Evolutionary conservation across 1,140 invertebrate species (phyloP), one percentile per base, ranked within the genome.

Genomic region (Vollenhovia emeryi): DNA sequence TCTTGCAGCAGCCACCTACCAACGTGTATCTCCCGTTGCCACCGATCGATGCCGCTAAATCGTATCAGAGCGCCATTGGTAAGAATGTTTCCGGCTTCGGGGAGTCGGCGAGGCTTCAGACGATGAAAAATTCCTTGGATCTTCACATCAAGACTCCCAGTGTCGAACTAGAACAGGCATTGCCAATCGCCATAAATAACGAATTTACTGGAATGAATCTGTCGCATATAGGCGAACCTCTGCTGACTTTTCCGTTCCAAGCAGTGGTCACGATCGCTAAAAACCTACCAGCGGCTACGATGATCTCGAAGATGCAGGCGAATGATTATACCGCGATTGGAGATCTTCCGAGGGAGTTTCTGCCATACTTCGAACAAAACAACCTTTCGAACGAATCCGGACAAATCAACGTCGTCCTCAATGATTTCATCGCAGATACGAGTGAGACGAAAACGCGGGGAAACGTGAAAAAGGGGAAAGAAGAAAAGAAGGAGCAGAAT

Each of bases 241-340:
- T 94, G 7, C 88, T 94, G 1, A 92, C 91, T 0, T 89, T 95
- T 33, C 94, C 94, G 0, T 95, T 95, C 59, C 92, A 94, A 69
- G 94, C 94, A 1, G 84, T 91, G 15, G 93, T 94, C 15, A 94
- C 93, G 0, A 93, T 95, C 13, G 92, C 91, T 0, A 84, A 90
- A 40, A 90, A 93, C 8, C 78, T 73, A 8, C 9, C 86, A 0
- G 2, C 9, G 1, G 79, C 87, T n/a, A 36, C 71, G 11, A 86
- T 76, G 9, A n/a, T n/a, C n/a, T n/a, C n/a, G n/a, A 21, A 18
- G 15, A 82, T 21, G 7, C 86, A 85, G 18, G 73, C 18, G 30
- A 69, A 89, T 9, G 84, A 90, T 5, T 69, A 68, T 18, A 89
- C 84, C 0, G 48, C 69, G 1, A 40, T 87, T 5, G 86, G 85